A percentile compares a stretch with the other conserved stretches of the same genome.
phyloP scores from a whole-genome alignment of 2,113 vertebrate species.

The Delphinus delphis region DNA sequence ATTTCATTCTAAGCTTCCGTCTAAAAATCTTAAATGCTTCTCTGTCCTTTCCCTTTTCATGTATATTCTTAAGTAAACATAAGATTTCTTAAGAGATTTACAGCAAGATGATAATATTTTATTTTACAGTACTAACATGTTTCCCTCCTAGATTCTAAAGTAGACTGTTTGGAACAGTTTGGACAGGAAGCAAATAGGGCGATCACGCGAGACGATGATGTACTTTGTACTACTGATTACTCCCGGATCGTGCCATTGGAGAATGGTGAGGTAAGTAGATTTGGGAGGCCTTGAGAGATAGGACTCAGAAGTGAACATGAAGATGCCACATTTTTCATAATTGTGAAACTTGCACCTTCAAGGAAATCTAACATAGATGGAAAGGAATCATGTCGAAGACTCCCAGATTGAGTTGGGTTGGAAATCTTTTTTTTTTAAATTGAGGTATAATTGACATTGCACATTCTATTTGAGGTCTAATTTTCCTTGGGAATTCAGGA shows the following conservation, averaged over 20 bases:
- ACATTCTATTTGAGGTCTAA: background rate
- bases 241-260: constrained; percentile 93
- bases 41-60: background rate
- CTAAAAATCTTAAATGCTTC: background rate
- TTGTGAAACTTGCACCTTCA: background rate
- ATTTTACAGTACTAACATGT: constrained; percentile 20
- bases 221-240: constrained; percentile 92
- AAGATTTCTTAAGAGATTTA: background rate
- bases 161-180: constrained; percentile 89
- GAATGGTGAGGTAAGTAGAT: constrained; percentile 91
- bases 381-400: background rate
- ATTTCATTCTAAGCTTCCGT: background rate
- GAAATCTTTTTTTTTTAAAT: background rate
- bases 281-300: background rate
- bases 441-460: background rate
- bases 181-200: constrained; percentile 86
- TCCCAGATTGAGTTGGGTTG: background rate
- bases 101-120: background rate
- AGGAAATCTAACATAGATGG: accelerated
- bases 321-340: background rate
- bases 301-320: background rate
- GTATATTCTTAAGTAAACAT: background rate
- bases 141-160: constrained; percentile 87
- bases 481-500: background rate
- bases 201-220: constrained; percentile 86